Evolutionary conservation across 2,113 vertebrate genomes (phyloP).

Genomic region (Sturnira hondurensis): DNA sequence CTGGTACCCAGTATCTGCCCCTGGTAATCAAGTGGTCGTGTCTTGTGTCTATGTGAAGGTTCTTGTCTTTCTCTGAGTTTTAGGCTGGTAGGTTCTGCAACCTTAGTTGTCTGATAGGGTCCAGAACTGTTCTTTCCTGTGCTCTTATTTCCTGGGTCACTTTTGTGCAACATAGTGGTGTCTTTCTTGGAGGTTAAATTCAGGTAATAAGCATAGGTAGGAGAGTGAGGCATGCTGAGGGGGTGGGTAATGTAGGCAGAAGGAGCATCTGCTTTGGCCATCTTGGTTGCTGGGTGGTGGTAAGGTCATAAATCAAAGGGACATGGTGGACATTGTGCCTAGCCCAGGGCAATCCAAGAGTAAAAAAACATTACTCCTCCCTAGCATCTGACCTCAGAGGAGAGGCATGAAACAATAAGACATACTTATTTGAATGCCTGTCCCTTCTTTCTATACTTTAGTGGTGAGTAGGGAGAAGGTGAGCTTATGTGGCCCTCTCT

Average conservation of each 20-base stretch:
- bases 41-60: background rate
- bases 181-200: background rate
- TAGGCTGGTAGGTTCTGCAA: background rate
- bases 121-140: background rate
- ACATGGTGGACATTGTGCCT: constrained; percentile 16
- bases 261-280: background rate
- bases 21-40: background rate
- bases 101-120: background rate
- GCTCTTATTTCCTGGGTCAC: background rate
- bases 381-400: background rate
- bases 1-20: background rate
- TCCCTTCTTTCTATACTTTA: background rate
- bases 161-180: background rate
- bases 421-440: background rate
- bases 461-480: background rate
- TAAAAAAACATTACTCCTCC: background rate
- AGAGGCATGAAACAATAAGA: background rate
- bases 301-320: background rate
- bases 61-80: background rate
- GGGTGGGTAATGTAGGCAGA: background rate
- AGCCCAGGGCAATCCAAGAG: background rate
- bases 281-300: background rate
- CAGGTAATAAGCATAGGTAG: background rate
- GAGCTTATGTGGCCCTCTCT: background rate
- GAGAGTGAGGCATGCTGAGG: background rate